phyloP scores from a whole-genome alignment of 2,113 vertebrate genomes.

The Oryzias celebensis region DNA sequence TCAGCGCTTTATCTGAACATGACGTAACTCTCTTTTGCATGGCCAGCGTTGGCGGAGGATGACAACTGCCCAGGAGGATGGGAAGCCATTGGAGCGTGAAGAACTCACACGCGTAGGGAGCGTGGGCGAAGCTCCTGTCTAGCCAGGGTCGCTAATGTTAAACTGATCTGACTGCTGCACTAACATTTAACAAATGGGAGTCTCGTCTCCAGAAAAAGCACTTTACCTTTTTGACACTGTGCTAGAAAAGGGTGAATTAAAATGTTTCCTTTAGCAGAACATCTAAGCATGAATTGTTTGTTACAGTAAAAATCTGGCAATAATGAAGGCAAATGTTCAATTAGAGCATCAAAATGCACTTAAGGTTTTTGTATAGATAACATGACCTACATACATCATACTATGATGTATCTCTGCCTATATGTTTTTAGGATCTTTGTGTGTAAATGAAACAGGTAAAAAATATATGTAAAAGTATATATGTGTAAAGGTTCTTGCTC shows the following conservation, averaged over 20 bases:
- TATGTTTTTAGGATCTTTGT: no score
- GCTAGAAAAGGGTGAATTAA: conserved; percentile 16
- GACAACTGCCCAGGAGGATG: conserved; percentile 75
- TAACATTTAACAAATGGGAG: conserved; percentile 30
- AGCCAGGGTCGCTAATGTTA: conserved; percentile 39
- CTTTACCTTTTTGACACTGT: conserved; percentile 6
- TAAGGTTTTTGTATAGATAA: neutral
- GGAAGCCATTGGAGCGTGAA: conserved; percentile 62
- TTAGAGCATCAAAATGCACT: conserved; percentile 4
- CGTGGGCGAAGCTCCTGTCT: conserved; percentile 71
- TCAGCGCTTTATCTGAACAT: conserved; percentile 4
- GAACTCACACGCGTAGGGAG: conserved; percentile 72
- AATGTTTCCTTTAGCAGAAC: neutral
- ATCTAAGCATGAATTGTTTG: conserved; percentile 1
- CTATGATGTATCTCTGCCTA: no score
- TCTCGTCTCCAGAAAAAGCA: neutral
- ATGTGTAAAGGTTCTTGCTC: no score
- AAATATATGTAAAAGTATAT: no score
- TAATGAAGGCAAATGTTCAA: conserved; percentile 6
- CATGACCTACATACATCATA: no score
- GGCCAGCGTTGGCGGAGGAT: conserved; percentile 84
- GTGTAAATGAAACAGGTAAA: no score
- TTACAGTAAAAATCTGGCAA: neutral
- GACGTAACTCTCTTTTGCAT: conserved; percentile 20
- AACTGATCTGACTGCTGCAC: conserved; percentile 24